Percentiles rank a stretch among this genome's conserved stretches.
Conservation (phyloP, 2,113 vertebrate genomes). For the Malurus alboscapulatus region DNA sequence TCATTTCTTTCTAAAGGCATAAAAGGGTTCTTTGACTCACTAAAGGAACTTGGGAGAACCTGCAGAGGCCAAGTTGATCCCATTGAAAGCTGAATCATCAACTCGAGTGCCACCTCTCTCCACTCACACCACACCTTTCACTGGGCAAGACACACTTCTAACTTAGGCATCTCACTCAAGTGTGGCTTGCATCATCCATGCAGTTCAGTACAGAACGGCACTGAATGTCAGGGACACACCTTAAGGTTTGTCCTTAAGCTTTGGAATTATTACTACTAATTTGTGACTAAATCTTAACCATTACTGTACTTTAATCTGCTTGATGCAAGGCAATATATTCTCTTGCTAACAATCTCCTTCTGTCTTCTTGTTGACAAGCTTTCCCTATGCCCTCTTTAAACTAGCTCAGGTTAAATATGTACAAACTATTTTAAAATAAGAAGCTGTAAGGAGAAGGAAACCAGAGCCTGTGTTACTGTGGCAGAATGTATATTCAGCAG, state of each 20-base stretch:
- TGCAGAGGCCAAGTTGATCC: background rate
- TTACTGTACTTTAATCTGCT: background rate
- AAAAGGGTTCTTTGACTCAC: background rate
- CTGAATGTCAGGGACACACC: background rate
- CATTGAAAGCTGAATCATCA: background rate
- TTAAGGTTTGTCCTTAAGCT: background rate
- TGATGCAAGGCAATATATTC: background rate
- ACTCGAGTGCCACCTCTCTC: background rate
- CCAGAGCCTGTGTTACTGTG: background rate
- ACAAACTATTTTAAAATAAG: background rate
- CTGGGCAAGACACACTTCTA: background rate
- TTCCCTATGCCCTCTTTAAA: background rate
- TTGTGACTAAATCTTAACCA: background rate
- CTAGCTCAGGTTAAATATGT: background rate
- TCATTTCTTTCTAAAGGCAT: background rate
- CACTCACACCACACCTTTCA: background rate
- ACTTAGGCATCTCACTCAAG: background rate
- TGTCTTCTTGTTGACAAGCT: background rate
- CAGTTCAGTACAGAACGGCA: background rate
- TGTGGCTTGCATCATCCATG: background rate
- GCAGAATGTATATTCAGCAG: background rate
- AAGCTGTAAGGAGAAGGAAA: background rate
- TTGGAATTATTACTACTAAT: background rate
- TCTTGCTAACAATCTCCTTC: background rate
- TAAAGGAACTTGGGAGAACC: background rate